Evolutionary conservation across 2,797 vertebrate species (phyloP).

Genomic region (Tangara arthus): DNA sequence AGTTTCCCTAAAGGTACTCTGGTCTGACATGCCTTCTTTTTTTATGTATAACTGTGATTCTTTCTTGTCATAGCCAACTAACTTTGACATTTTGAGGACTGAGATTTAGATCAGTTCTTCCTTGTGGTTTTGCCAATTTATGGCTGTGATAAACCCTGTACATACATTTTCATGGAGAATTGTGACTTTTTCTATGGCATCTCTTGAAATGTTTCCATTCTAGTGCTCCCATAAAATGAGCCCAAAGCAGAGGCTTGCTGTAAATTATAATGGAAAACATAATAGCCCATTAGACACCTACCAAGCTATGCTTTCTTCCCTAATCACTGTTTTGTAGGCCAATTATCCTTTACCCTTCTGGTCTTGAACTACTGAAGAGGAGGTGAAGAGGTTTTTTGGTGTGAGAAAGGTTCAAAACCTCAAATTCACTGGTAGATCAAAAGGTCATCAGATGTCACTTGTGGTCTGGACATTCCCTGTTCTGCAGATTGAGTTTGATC

Average conservation of each 20-base stretch:
- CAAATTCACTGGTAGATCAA: not conserved
- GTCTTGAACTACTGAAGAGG: not conserved
- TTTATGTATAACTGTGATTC: not conserved
- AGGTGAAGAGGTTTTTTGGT: not conserved
- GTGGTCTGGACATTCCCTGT: not conserved
- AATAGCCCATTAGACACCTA: not conserved
- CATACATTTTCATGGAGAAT: not conserved
- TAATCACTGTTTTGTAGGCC: not conserved
- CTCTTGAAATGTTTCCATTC: constrained; percentile 16
- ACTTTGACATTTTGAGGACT: constrained; percentile 31
- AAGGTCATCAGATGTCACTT: not conserved
- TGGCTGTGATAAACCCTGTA: constrained; percentile 25
- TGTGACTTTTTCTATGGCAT: constrained; percentile 35
- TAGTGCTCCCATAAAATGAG: not conserved
- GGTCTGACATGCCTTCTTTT: not conserved
- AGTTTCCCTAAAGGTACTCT: constrained; percentile 1
- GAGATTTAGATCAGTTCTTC: constrained; percentile 26
- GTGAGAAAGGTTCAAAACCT: not conserved
- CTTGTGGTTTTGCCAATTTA: constrained; percentile 19
- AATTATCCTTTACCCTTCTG: not conserved
- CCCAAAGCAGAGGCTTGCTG: constrained; percentile 9
- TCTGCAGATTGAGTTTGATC: not conserved
- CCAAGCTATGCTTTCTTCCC: not conserved
- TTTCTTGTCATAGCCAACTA: not conserved
- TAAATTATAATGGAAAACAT: not conserved